phyloP scores from a whole-genome alignment of 2,797 vertebrate genomes.

The Geotrypetes seraphini region DNA sequence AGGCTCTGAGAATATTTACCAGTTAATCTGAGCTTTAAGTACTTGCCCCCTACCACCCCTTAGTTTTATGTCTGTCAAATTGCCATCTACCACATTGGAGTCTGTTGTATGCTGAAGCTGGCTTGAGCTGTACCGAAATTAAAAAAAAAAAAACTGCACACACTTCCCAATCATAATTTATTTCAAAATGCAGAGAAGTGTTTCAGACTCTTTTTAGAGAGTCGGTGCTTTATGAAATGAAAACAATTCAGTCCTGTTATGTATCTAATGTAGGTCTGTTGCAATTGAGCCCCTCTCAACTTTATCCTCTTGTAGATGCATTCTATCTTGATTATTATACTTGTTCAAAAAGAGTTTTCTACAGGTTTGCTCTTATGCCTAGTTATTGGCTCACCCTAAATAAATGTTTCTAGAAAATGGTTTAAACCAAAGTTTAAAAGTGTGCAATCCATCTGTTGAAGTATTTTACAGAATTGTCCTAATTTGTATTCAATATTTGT shows the following conservation, averaged over 20 bases:
- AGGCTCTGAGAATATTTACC: no score
- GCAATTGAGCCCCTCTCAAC: no score
- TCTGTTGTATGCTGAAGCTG: no score
- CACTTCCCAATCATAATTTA: conserved; percentile 13
- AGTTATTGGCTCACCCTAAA: neutral
- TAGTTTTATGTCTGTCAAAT: no score
- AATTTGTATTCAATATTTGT: conserved; percentile 23
- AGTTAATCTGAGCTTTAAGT: no score
- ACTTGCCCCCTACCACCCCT: no score
- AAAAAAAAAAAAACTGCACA: neutral
- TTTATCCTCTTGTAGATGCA: neutral
- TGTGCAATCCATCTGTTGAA: neutral
- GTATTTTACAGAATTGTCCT: conserved; percentile 9
- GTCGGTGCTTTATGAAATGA: neutral
- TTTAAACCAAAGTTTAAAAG: conserved; percentile 10
- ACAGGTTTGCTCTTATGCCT: no score
- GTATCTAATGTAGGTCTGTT: no score
- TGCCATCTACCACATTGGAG: no score
- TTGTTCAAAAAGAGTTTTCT: no score
- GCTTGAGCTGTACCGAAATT: neutral
- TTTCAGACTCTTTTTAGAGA: neutral
- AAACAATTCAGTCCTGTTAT: neutral
- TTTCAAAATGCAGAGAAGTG: conserved; percentile 4
- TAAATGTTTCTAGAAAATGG: neutral
- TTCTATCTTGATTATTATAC: neutral